A percentile compares a stretch with the other conserved stretches of the same genome.
phyloP scores from a whole-genome alignment of 2,797 vertebrate genomes.

The Masticophis lateralis region DNA sequence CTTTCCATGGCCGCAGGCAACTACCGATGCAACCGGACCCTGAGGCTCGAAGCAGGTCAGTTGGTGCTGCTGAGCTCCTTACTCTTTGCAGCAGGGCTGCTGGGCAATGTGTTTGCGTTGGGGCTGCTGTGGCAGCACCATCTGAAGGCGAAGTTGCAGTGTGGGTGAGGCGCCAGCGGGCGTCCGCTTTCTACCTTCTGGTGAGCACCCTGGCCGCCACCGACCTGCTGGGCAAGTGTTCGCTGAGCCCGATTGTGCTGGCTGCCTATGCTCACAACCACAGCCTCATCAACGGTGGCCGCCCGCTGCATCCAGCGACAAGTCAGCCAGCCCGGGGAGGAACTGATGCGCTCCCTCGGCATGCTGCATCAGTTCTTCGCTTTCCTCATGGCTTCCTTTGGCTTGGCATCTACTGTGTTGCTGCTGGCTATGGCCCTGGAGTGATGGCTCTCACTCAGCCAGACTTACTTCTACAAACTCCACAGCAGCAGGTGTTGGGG shows the following conservation, averaged over 20 bases:
- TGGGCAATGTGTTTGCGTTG: slow-evolving; percentile 73
- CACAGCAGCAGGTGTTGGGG: slow-evolving; percentile 64
- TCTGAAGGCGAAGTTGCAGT: slow-evolving; percentile 21
- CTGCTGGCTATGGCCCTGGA: slow-evolving; percentile 74
- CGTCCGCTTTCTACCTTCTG: slow-evolving; percentile 70
- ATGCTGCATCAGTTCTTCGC: slow-evolving; percentile 63
- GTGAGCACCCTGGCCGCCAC: slow-evolving; percentile 71
- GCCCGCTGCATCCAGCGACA: accelerated
- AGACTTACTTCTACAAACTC: slow-evolving; percentile 72
- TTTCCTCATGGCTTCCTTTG: slow-evolving; percentile 77
- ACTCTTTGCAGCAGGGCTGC: slow-evolving; percentile 69
- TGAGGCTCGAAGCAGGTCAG: slow-evolving; percentile 58
- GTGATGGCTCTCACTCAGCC: slow-evolving; percentile 73
- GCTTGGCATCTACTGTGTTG: slow-evolving; percentile 72
- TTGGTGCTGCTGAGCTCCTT: slow-evolving; percentile 64
- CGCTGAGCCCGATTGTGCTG: slow-evolving; percentile 60
- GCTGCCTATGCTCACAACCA: slow-evolving; percentile 58
- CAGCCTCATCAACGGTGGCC: slow-evolving; percentile 13
- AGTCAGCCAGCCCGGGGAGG: not conserved
- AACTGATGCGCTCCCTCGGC: not conserved
- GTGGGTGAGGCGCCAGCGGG: not conserved
- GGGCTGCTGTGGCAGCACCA: slow-evolving; percentile 65
- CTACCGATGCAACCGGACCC: slow-evolving; percentile 61
- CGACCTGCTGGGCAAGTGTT: slow-evolving; percentile 73
- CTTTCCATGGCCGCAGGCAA: slow-evolving; percentile 24